These are phyloP conservation scores for Aurelia coerulea DNA, from an alignment of 30 jellyfish, hydroid and myxozoan genomes.

Conservation along the genomic window DNA sequence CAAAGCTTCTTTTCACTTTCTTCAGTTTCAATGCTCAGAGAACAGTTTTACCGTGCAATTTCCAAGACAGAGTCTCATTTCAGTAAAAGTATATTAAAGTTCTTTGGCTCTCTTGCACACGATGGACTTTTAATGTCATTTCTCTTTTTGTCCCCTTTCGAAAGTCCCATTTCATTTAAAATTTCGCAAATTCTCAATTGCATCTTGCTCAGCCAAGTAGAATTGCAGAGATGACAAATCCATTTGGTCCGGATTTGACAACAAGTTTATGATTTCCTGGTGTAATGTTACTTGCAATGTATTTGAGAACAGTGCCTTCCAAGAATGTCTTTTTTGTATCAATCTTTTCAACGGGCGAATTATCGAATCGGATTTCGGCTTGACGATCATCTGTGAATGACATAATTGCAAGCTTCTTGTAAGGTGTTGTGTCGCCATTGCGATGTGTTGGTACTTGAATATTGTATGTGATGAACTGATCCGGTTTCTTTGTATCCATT, in stretches of 20 bases:
- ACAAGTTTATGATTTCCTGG: constrained; percentile 96
- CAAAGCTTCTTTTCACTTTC: no score
- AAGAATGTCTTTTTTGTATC: constrained; percentile 90
- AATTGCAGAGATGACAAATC: constrained; percentile 91
- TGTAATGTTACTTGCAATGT: constrained; percentile 84
- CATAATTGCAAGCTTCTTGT: constrained; percentile 92
- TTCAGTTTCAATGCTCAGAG: no score
- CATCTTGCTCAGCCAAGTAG: constrained; percentile 68
- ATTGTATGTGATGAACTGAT: constrained; percentile 82
- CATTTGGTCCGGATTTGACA: constrained; percentile 84
- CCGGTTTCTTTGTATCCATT: constrained; percentile 89
- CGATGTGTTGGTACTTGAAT: constrained; percentile 88
- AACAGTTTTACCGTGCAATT: no score
- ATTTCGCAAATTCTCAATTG: no score
- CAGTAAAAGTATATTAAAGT: no score
- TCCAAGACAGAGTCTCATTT: no score
- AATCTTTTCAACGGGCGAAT: constrained; percentile 48
- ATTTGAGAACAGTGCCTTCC: constrained; percentile 94
- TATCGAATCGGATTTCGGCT: constrained; percentile 86
- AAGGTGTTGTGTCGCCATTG: constrained; percentile 79
- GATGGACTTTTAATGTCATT: no score
- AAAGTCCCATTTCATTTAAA: no score
- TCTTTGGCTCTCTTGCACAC: no score
- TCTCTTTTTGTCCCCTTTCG: no score
- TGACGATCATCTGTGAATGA: constrained; percentile 97